Conservation (phyloP, 2,797 vertebrate genomes). For the Mus minutoides region DNA sequence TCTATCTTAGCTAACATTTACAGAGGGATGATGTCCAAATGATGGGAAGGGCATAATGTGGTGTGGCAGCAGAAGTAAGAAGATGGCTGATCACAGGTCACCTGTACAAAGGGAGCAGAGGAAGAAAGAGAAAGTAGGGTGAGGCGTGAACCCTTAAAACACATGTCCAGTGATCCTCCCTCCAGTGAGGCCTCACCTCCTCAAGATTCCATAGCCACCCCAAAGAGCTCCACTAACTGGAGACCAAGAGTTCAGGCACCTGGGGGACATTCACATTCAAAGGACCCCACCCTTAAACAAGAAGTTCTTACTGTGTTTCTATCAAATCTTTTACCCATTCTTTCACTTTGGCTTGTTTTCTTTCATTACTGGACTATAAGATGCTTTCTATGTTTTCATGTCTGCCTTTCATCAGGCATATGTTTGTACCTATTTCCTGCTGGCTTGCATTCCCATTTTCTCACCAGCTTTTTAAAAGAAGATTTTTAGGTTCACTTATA, state of each 20-base stretch:
- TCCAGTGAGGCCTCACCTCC: background rate
- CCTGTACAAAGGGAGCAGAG: background rate
- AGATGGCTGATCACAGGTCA: background rate
- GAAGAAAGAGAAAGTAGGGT: background rate
- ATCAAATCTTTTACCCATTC: background rate
- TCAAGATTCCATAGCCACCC: background rate
- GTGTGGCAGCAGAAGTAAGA: background rate
- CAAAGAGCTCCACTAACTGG: background rate
- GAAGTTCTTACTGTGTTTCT: background rate
- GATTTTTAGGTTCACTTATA: background rate
- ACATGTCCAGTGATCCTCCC: background rate
- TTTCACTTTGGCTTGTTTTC: background rate
- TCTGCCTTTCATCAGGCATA: background rate
- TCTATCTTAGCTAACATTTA: background rate
- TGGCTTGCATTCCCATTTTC: background rate
- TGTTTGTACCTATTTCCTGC: background rate
- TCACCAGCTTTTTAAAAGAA: background rate
- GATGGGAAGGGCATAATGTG: background rate
- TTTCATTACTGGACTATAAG: constrained; percentile 16
- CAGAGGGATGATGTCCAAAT: no score
- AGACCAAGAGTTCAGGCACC: background rate
- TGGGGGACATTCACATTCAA: no score
- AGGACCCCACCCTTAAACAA: background rate
- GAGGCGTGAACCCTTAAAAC: background rate
- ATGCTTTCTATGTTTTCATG: background rate